Evolutionary conservation across 2,113 vertebrate genomes (phyloP).

Genomic region (Phasianus colchicus): DNA sequence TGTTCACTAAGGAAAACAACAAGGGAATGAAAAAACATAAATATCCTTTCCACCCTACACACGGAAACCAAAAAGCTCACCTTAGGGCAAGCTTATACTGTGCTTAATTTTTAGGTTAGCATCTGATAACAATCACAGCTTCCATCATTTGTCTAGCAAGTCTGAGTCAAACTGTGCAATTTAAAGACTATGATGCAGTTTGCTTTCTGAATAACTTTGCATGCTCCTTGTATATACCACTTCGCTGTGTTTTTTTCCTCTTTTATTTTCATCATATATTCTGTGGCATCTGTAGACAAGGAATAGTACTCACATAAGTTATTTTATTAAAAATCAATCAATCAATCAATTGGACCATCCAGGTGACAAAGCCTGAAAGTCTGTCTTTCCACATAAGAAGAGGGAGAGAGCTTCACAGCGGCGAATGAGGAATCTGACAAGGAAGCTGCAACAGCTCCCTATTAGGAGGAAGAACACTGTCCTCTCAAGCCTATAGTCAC

Average conservation of each 20-base stretch:
- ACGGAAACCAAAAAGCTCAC: slow-evolving; percentile 14
- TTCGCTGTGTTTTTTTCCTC: background rate
- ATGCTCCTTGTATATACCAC: background rate
- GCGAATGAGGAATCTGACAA: slow-evolving; percentile 10
- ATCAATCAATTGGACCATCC: background rate
- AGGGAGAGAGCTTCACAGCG: background rate
- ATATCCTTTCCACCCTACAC: background rate
- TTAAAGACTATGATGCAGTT: background rate
- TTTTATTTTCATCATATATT: background rate
- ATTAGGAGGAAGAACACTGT: background rate
- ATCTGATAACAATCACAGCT: background rate
- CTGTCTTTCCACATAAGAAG: background rate
- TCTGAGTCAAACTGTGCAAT: background rate
- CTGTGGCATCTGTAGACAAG: slow-evolving; percentile 26
- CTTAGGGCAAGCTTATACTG: background rate
- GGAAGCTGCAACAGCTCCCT: slow-evolving; percentile 21
- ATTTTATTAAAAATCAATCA: background rate
- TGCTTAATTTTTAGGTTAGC: background rate
- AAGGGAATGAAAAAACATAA: slow-evolving; percentile 11
- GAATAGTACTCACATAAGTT: background rate
- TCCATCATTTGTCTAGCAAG: background rate
- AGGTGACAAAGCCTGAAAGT: slow-evolving; percentile 5
- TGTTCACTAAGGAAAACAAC: slow-evolving; percentile 17
- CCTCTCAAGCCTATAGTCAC: background rate
- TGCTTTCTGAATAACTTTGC: background rate